A percentile compares a stretch with the other conserved stretches of the same genome.
Conservation (phyloP, 2,113 vertebrate species). For the Nycticebus coucang region DNA sequence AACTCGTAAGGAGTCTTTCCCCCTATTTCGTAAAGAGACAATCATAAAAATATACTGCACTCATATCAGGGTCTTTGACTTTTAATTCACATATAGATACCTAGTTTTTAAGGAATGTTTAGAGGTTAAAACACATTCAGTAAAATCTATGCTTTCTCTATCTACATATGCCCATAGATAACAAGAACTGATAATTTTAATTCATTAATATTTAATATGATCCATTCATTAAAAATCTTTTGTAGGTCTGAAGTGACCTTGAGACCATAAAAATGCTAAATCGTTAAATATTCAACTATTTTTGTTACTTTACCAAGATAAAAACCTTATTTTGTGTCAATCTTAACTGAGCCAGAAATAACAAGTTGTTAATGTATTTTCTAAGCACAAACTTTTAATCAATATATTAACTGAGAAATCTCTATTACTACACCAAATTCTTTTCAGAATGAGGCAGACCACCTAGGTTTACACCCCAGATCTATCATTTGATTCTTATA, state of each 20-base stretch:
- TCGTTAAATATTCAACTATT: conserved; percentile 69
- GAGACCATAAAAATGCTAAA: conserved; percentile 40
- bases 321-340: conserved; percentile 52
- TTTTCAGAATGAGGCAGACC: conserved; percentile 18
- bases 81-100: conserved; percentile 52
- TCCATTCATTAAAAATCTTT: conserved; percentile 62
- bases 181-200: conserved; percentile 49
- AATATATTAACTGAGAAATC: conserved; percentile 28
- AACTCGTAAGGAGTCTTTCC: conserved; percentile 15
- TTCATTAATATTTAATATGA: conserved; percentile 61
- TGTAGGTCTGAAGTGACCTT: conserved; percentile 12
- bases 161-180: conserved; percentile 34
- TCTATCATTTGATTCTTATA: background rate
- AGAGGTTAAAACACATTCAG: conserved; percentile 46
- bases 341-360: conserved; percentile 40
- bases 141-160: conserved; percentile 31
- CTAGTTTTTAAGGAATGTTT: conserved; percentile 56
- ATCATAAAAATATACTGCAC: conserved; percentile 41
- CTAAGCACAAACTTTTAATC: conserved; percentile 43
- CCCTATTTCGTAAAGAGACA: conserved; percentile 21
- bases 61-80: conserved; percentile 45
- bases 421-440: background rate
- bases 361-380: conserved; percentile 38
- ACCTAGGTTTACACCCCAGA: background rate
- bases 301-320: conserved; percentile 62